Conservation (phyloP, 2,797 vertebrate genomes). For the Setipinna tenuifilis region DNA sequence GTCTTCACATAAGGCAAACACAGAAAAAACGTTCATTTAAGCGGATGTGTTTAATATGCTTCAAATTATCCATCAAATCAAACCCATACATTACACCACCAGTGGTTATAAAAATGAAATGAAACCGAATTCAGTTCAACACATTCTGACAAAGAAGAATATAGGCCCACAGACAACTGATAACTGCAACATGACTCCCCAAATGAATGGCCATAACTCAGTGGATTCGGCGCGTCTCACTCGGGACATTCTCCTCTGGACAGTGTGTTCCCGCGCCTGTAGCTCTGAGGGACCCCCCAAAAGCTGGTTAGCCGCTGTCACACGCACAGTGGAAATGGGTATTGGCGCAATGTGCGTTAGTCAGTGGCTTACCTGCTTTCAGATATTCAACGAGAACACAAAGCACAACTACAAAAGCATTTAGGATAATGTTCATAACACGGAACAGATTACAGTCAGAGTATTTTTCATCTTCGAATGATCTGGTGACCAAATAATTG, state of each 20-base stretch:
- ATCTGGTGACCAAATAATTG: background rate
- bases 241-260: conserved; percentile 18
- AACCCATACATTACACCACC: background rate
- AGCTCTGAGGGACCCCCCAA: conserved; percentile 73
- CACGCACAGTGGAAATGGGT: conserved; percentile 97
- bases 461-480: background rate
- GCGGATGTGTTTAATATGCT: background rate
- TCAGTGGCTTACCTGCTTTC: conserved; percentile 99
- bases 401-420: conserved; percentile 22
- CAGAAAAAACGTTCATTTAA: background rate
- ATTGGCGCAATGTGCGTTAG: conserved; percentile 99
- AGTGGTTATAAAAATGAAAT: background rate
- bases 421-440: background rate
- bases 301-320: conserved; percentile 99
- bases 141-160: background rate
- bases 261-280: conserved; percentile 32
- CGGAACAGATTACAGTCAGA: background rate
- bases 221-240: conserved; percentile 16
- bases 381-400: conserved; percentile 68
- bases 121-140: background rate
- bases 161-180: background rate
- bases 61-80: background rate
- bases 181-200: background rate
- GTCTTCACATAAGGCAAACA: background rate
- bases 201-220: background rate